Evolutionary conservation across 2,888 invertebrate genomes (phyloP).

Genomic region (Orthosia gracilis): DNA sequence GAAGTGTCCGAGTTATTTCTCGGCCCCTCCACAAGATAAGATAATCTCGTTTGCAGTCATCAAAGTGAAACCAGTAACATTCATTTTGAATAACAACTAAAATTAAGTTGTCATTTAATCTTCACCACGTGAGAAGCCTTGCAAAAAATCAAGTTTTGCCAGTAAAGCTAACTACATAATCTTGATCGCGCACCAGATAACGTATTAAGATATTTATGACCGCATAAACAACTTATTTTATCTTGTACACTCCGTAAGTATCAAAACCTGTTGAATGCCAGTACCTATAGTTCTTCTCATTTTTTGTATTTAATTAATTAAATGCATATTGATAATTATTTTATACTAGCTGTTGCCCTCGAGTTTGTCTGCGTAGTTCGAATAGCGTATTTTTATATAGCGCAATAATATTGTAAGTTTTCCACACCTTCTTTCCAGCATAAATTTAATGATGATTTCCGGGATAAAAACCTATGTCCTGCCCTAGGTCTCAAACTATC

Average conservation of each 20-base stretch:
- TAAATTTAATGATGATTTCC: too few relatives aligned
- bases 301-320: slow-evolving; percentile 1
- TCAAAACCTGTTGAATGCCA: slow-evolving; percentile 37
- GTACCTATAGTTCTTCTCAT: not conserved
- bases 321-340: not conserved
- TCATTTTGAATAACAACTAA: slow-evolving; percentile 36
- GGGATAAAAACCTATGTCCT: too few relatives aligned
- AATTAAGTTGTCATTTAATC: slow-evolving; percentile 36
- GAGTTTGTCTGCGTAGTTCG: too few relatives aligned
- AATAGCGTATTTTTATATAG: too few relatives aligned
- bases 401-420: too few relatives aligned
- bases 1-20: too few relatives aligned
- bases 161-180: slow-evolving; percentile 3
- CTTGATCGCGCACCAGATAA: slow-evolving; percentile 41
- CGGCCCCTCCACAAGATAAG: too few relatives aligned
- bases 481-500: too few relatives aligned
- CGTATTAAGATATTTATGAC: slow-evolving; percentile 34
- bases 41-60: slow-evolving; percentile 21
- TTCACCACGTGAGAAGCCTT: slow-evolving; percentile 22
- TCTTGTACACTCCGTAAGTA: slow-evolving; percentile 20
- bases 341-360: too few relatives aligned
- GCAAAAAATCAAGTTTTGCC: slow-evolving; percentile 47
- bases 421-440: too few relatives aligned
- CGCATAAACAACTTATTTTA: slow-evolving; percentile 50
- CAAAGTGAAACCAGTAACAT: slow-evolving; percentile 25